Evolutionary conservation across 2,797 vertebrate genomes (phyloP), one percentile per base, ranked within the genome.

Genomic region (Thaleichthys pacificus): DNA sequence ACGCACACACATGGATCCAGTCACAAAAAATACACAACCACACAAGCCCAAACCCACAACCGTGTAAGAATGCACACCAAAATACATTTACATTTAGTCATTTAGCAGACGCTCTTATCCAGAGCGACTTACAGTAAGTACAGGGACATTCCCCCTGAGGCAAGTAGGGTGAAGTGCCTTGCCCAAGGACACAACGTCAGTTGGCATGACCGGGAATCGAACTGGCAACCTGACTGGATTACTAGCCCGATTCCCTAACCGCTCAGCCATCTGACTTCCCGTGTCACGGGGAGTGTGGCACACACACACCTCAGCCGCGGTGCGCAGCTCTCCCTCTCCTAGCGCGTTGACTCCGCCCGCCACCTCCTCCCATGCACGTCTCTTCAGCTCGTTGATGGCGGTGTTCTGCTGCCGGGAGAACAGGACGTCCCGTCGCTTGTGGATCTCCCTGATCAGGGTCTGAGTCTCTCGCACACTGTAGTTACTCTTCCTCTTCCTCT

Each of bases 401-500:
- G 96, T 96, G 82, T 97, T 97, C 89, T 98, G 95, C 78, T 98
- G 96, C 77, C 96, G 95, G 8, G 96, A 97, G 82, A 97, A 98
- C 81, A 97, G 92, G 24, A 97, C 93, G 62, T 96, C 95, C 74
- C 93, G 95, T 72, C 96, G 93, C 85, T 96, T 96, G 74, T 96
- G 94, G 77, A 97, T 97, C 89, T 98, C 96, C 60, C 94, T 94
- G 88, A 98, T 94, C 71, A 98, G 95, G 24, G 94, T 95, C 83
- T 98, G 96, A 62, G 96, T 98, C 91, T 98, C 95, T 87, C 95
- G 95, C 79, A 98, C 95, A 1, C 95, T 97, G 90, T 97, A 98
- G 92, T 98, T 98, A 81, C 95, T 97, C 94, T 98, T 98, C 76
- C 96, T 93, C 89, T 96, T 97, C 80, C 97, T 94, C 91, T 97